These are phyloP conservation scores for Sarcophaga peregrina DNA, from an alignment of 1,140 invertebrate genomes.

Conservation along the genomic window DNA sequence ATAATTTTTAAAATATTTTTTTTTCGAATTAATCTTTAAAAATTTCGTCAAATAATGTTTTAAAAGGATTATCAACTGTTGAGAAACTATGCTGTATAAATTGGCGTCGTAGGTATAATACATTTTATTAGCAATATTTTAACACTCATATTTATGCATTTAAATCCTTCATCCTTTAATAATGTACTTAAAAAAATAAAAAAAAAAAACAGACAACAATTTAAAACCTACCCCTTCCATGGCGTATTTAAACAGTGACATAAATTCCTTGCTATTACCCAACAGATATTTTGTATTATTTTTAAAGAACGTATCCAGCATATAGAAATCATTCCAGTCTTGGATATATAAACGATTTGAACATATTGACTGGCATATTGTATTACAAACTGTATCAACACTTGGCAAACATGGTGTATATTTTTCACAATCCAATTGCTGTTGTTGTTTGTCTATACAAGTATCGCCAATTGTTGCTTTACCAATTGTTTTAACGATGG, in stretches of 20 bases:
- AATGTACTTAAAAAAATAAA: background rate
- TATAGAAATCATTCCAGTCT: conserved; percentile 47
- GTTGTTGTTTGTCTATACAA: conserved; percentile 1
- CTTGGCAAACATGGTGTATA: conserved; percentile 40
- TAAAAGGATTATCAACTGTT: too few relatives aligned
- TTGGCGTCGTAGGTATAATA: too few relatives aligned
- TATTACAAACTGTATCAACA: conserved; percentile 44
- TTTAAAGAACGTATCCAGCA: conserved; percentile 52
- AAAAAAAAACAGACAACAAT: background rate
- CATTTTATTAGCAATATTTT: background rate
- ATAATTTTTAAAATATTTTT: too few relatives aligned
- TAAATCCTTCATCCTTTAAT: background rate
- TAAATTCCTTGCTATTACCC: conserved; percentile 62
- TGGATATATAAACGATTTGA: conserved; percentile 42
- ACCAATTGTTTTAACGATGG: background rate
- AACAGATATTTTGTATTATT: conserved; percentile 63
- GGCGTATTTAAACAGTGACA: conserved; percentile 58
- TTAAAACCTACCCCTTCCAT: conserved; percentile 56
- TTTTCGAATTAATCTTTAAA: too few relatives aligned
- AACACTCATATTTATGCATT: background rate
- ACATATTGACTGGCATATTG: conserved; percentile 44
- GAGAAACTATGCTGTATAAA: too few relatives aligned
- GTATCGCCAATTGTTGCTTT: background rate
- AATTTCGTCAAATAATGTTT: too few relatives aligned
- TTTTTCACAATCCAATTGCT: background rate